phyloP scores from a whole-genome alignment of 2,797 vertebrate genomes.

The Sebastes diploproa region DNA sequence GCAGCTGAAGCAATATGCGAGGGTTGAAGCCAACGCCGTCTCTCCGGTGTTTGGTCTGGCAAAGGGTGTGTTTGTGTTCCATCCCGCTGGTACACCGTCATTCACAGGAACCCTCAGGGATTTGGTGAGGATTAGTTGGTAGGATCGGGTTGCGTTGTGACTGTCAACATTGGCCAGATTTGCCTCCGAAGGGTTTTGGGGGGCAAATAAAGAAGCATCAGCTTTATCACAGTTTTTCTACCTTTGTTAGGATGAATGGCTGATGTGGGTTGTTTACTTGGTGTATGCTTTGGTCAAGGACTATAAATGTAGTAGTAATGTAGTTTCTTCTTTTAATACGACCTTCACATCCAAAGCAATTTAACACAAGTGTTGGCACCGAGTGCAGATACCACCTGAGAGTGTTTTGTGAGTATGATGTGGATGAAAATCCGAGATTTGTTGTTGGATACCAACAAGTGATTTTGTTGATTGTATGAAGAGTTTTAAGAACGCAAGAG shows the following conservation, averaged over 20 bases:
- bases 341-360: neutral
- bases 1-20: slow-evolving; percentile 52
- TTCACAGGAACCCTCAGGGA: slow-evolving; percentile 62
- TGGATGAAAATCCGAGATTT: neutral
- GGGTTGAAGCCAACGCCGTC: neutral
- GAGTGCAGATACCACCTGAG: too few relatives aligned
- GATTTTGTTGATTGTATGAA: neutral
- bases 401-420: neutral
- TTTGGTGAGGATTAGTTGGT: slow-evolving; percentile 76
- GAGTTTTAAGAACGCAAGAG: neutral
- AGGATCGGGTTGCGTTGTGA: slow-evolving; percentile 70
- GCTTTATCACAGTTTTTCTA: neutral
- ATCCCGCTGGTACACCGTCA: slow-evolving; percentile 31
- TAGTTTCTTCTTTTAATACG: neutral
- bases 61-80: slow-evolving; percentile 63
- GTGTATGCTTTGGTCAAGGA: neutral
- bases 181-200: neutral
- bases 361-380: neutral
- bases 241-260: neutral
- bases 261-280: neutral
- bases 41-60: slow-evolving; percentile 46
- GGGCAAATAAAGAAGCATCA: neutral
- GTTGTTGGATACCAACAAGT: neutral
- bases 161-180: slow-evolving; percentile 48
- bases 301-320: neutral